Evolutionary conservation across 2,888 invertebrate species (phyloP).

Genomic region (Lasioglossum oenotherae): DNA sequence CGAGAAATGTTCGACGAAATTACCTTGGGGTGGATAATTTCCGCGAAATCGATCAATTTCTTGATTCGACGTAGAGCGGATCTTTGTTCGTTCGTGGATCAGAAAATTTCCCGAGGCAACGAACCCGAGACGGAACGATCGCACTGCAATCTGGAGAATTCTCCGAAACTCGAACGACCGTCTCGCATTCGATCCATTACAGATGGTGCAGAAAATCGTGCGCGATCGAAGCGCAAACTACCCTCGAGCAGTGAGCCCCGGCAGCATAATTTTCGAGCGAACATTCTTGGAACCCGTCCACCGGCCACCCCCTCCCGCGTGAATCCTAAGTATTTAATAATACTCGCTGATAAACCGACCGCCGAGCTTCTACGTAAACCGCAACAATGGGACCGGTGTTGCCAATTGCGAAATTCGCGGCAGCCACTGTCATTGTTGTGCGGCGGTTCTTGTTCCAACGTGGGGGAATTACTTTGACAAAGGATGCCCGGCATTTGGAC

Average conservation of each 20-base stretch:
- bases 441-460: conserved; percentile 2
- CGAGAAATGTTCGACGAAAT: too few relatives aligned
- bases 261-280: conserved; percentile 21
- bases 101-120: not conserved
- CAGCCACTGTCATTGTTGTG: not conserved
- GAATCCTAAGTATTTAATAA: conserved; percentile 40
- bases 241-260: not conserved
- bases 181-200: not conserved
- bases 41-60: too few relatives aligned
- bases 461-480: conserved; percentile 1
- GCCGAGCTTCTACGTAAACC: conserved; percentile 21
- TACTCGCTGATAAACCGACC: conserved; percentile 11
- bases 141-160: not conserved
- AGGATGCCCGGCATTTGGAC: not conserved
- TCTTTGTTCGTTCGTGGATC: not conserved
- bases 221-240: conserved; percentile 32
- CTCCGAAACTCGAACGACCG: not conserved
- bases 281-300: conserved; percentile 22
- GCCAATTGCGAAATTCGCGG: conserved; percentile 6
- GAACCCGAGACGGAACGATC: not conserved
- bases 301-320: too few relatives aligned
- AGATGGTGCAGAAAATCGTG: not conserved
- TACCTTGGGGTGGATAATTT: too few relatives aligned
- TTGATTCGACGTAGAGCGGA: not conserved
- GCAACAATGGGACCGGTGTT: conserved; percentile 6